Evolutionary conservation across 2,888 invertebrate genomes (phyloP).

Genomic region (Drosophila longiperda): DNA sequence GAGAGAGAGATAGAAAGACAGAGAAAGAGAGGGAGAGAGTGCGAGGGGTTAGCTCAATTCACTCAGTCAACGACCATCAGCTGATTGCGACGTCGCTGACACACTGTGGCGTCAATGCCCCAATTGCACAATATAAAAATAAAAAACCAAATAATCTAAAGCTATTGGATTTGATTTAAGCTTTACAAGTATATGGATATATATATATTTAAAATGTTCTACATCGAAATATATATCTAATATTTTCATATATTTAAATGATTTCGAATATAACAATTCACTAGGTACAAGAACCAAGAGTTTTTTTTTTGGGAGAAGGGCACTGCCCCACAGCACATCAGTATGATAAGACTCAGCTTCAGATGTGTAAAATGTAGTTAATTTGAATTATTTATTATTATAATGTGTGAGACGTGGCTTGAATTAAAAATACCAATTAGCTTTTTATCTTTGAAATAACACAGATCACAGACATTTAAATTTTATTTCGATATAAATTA

Average conservation of each 20-base stretch:
- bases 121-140: not conserved
- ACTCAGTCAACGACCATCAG: constrained; percentile 2
- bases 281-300: not conserved
- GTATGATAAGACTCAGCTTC: not conserved
- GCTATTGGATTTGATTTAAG: not conserved
- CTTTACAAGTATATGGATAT: not conserved
- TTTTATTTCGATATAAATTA: not conserved
- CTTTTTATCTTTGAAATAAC: not conserved
- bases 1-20: not conserved
- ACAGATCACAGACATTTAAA: not conserved
- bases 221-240: not conserved
- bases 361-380: not conserved
- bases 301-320: not conserved
- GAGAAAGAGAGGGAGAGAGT: not conserved
- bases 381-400: not conserved
- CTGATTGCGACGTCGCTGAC: constrained; percentile 15
- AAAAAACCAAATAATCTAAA: not conserved
- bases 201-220: not conserved
- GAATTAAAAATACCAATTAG: not conserved
- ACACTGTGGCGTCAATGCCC: constrained; percentile 6
- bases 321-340: not conserved
- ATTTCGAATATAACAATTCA: not conserved
- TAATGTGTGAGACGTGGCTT: not conserved
- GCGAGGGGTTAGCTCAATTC: not conserved
- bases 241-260: not conserved